Conservation (phyloP, 2,797 vertebrate genomes). For the Chaenodraco wilsoni region DNA sequence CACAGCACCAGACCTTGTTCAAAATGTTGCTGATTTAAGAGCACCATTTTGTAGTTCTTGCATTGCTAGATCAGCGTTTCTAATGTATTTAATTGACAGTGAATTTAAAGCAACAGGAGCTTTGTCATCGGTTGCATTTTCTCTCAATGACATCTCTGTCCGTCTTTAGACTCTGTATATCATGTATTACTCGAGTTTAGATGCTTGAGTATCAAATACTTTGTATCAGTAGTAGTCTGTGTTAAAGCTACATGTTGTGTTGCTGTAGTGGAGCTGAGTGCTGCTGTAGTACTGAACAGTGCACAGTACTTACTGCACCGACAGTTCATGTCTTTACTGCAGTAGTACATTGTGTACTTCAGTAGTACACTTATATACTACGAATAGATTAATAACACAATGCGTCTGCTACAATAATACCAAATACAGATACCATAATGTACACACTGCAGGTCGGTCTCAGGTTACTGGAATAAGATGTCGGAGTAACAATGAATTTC, state of each 20-base stretch:
- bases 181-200: too few relatives aligned
- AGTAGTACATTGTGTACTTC: background rate
- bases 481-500: background rate
- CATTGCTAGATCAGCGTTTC: too few relatives aligned
- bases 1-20: background rate
- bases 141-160: too few relatives aligned
- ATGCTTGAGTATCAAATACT: too few relatives aligned
- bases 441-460: conserved; percentile 6
- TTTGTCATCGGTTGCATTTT: too few relatives aligned
- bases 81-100: background rate
- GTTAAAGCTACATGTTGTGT: background rate
- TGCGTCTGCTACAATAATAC: background rate
- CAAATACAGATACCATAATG: conserved; percentile 9
- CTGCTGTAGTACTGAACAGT: background rate
- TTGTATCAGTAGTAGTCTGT: too few relatives aligned
- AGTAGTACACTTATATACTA: background rate
- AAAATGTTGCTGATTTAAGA: background rate
- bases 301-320: background rate
- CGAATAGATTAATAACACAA: background rate
- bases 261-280: background rate
- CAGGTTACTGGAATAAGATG: background rate
- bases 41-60: background rate
- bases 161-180: too few relatives aligned
- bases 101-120: background rate
- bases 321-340: background rate